Evolutionary conservation across 2,888 invertebrate genomes (phyloP).

Genomic region (Stegophylla sp.): DNA sequence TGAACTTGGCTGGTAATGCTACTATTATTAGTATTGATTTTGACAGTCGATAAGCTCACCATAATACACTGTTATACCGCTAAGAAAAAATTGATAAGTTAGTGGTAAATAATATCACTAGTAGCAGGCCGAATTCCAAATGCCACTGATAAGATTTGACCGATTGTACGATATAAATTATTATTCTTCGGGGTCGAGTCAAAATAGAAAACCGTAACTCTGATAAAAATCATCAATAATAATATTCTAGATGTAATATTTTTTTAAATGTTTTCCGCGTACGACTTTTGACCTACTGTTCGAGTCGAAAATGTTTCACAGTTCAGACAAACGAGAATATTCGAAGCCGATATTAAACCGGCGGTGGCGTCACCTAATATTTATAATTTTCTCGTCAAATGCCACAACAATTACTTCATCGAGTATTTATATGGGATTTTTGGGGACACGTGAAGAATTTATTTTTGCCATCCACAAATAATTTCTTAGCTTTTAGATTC

Average conservation of each 20-base stretch:
- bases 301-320: neutral
- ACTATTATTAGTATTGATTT: slow-evolving; percentile 33
- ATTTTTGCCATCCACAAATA: too few relatives aligned
- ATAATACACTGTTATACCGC: neutral
- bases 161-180: slow-evolving; percentile 38
- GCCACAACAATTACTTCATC: neutral
- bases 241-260: slow-evolving; percentile 12
- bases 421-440: too few relatives aligned
- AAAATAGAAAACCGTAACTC: slow-evolving; percentile 38
- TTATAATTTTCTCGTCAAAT: neutral
- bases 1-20: neutral
- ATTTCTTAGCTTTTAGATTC: too few relatives aligned
- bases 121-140: slow-evolving; percentile 43
- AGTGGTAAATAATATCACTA: slow-evolving; percentile 32
- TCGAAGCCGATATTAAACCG: too few relatives aligned
- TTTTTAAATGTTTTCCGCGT: neutral
- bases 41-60: slow-evolving; percentile 13
- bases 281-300: slow-evolving; percentile 8
- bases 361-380: neutral
- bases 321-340: neutral
- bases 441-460: too few relatives aligned
- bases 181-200: slow-evolving; percentile 33
- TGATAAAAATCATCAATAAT: slow-evolving; percentile 35
- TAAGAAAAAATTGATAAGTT: slow-evolving; percentile 22
- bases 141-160: slow-evolving; percentile 50